Base-by-base conservation (phyloP, 2,113 vertebrate species). In the Dunckerocampus dactyliophorus region DNA sequence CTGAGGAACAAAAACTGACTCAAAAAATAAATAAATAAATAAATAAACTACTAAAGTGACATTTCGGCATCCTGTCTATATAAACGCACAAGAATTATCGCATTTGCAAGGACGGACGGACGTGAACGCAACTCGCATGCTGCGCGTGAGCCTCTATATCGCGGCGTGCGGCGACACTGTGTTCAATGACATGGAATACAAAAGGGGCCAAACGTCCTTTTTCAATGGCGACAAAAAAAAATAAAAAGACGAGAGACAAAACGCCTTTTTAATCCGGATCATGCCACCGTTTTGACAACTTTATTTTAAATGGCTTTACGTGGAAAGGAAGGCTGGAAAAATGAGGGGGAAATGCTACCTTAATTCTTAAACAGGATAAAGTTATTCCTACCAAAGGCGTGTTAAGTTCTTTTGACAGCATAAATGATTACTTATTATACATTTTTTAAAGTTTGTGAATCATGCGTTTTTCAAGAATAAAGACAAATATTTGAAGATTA, bases 91-190 rank as follows among this genome's bases (percentile, higher is more conserved):
- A 0, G 1, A 20, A 7, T 12, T 12, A 14, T 3, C 12, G 39
- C 39, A 1, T 20, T 3, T 42, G 34, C 42, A 37, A 56, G 34
- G 54, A 56, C 34, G 12, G 54, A 15, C 13, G 7, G 17, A 11
- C 34, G 12, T 22, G 37, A 56, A 56, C 12, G 54, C 34, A 21
- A 28, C 54, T 56, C 19, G 34, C 12, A 21, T 37, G 57, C 91
- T 34, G 31, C 4, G 31, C 31, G 7, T 85, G 85, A 90, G 89
- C 84, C 86, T 88, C 87, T 75, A 75, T 76, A 89, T 82, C 91
- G 91, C 91, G 90, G 91, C 91, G 91, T 92, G 90, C 90, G 91
- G 82, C 81, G 89, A 86, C n/a, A n/a, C n/a, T 88, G 89, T 91
- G 89, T 89, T 91, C 92, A 92, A 92, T 91, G 84, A 90, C 92